Percentiles rank a stretch among this genome's conserved stretches.
Conservation (phyloP, 2,113 vertebrate genomes). For the Crotalus tigris region DNA sequence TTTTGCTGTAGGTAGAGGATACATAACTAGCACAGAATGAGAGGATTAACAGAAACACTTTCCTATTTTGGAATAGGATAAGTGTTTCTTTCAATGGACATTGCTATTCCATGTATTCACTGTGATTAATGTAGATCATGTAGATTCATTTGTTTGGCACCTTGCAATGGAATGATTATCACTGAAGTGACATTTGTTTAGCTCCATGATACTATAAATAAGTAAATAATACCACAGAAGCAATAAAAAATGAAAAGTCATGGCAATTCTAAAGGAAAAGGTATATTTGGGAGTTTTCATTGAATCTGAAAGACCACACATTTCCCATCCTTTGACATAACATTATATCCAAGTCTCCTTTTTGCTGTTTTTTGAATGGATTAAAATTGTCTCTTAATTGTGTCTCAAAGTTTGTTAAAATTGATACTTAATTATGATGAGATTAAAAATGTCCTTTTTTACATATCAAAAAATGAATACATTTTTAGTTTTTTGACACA, state of each 20-base stretch:
- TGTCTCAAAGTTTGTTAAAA: background rate
- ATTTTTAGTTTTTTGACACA: background rate
- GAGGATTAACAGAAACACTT: background rate
- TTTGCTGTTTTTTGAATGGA: background rate
- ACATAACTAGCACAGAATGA: background rate
- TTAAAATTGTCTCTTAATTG: background rate
- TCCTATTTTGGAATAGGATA: background rate
- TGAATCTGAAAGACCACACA: background rate
- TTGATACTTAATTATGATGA: constrained; percentile 1
- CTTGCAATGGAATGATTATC: background rate
- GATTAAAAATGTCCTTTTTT: constrained; percentile 2
- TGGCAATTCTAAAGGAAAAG: background rate
- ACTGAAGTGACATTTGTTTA: background rate
- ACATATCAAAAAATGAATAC: background rate
- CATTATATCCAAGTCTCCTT: background rate
- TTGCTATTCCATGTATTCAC: background rate
- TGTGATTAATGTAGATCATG: background rate
- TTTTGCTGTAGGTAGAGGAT: background rate
- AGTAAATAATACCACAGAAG: background rate
- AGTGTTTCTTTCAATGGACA: background rate
- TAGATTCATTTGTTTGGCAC: background rate
- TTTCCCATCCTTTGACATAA: background rate
- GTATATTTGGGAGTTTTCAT: background rate
- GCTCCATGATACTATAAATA: background rate
- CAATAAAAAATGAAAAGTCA: background rate